Conservation (phyloP, 2,113 vertebrate species). For the Atlantisia rogersi region DNA sequence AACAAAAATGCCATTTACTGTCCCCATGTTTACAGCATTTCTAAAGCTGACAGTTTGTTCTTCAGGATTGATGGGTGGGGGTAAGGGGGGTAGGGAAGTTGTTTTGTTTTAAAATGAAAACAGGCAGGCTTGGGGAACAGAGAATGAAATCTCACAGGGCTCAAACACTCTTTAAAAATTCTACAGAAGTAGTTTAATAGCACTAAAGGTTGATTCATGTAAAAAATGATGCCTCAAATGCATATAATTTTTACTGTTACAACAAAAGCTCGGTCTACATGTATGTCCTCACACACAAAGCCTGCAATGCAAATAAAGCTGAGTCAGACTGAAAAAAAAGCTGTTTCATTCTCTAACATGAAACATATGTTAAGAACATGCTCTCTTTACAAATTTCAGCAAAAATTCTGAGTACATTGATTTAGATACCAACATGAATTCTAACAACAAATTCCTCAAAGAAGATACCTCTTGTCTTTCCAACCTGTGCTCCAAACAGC, state of each 20-base stretch:
- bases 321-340: conserved; percentile 6
- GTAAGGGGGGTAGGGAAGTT: neutral
- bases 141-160: neutral
- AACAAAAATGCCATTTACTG: neutral
- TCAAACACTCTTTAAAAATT: neutral
- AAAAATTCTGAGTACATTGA: neutral
- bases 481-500: neutral
- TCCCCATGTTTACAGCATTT: neutral
- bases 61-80: neutral
- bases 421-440: neutral
- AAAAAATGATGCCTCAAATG: conserved; percentile 13
- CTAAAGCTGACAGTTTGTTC: neutral
- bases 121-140: neutral
- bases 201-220: neutral
- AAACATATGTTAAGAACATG: conserved; percentile 3
- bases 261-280: neutral
- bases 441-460: neutral
- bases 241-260: neutral
- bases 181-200: neutral
- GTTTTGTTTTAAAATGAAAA: conserved; percentile 28
- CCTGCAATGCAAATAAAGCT: neutral
- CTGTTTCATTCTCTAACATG: neutral
- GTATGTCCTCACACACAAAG: neutral
- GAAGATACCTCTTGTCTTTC: neutral
- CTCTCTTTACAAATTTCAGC: neutral